These are phyloP conservation scores for Minunthozetes semirufus DNA, from an alignment of 2,888 invertebrate species.

Conservation along the genomic window DNA sequence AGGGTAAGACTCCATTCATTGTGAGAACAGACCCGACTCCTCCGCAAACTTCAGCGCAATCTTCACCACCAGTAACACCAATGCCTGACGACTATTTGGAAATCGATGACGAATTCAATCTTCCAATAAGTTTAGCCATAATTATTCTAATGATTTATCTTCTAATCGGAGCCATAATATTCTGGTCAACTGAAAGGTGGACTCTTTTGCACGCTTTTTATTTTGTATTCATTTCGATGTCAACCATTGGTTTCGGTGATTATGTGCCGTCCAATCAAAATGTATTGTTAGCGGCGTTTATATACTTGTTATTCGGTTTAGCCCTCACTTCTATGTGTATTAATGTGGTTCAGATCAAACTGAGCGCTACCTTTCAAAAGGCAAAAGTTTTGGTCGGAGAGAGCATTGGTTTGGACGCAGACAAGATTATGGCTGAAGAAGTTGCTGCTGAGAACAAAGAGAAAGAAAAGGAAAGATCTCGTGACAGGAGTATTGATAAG, in stretches of 20 bases:
- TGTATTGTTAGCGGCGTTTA: conserved; percentile 77
- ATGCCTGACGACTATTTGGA: conserved; percentile 55
- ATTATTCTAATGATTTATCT: conserved; percentile 76
- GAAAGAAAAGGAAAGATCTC: background rate
- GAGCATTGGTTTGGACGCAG: conserved; percentile 35
- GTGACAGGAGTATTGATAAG: no score
- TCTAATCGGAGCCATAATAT: conserved; percentile 73
- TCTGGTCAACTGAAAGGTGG: conserved; percentile 56
- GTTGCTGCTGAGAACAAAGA: background rate
- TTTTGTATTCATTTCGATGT: conserved; percentile 91
- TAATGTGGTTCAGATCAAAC: conserved; percentile 56
- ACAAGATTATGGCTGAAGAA: background rate
- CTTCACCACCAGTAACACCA: conserved; percentile 29
- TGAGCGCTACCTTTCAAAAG: conserved; percentile 63
- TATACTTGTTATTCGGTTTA: conserved; percentile 79
- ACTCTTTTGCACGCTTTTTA: conserved; percentile 86
- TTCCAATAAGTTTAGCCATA: conserved; percentile 84
- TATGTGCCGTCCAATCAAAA: conserved; percentile 76
- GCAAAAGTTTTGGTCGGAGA: conserved; percentile 41
- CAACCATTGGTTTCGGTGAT: conserved; percentile 86
- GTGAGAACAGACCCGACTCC: conserved; percentile 17
- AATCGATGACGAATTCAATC: conserved; percentile 86
- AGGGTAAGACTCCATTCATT: background rate
- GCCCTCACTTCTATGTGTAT: conserved; percentile 88
- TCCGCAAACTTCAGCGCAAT: conserved; percentile 18